Base-by-base conservation (phyloP, 2,888 invertebrate genomes). In the Ormyrus nitidulus region DNA sequence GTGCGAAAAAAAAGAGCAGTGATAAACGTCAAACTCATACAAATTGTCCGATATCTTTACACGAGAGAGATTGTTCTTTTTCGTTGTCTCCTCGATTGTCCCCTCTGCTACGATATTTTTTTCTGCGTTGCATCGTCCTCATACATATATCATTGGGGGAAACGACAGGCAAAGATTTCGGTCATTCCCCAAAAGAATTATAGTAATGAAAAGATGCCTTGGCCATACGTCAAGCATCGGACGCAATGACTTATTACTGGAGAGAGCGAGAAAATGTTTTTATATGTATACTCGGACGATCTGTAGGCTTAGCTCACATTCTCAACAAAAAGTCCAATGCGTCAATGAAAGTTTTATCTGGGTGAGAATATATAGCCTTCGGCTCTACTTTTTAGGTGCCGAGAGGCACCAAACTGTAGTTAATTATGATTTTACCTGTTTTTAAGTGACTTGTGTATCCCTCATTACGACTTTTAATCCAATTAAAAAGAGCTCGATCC, bases 161-260 rank as follows among this genome's bases (percentile, higher is more conserved):
- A 83, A 81, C 80, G 83, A 82, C 83, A 80, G 79, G 81, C 83
- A 81, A 82, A 76, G 83, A 83, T 84, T 83, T 83, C 77, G 79
- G 59, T 44, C 74, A 81, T 80, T 80, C 51, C 44, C 46, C 44
- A 56, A 65, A 83, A 77, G 80, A 83, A 68, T 81, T 72, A 81
- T 70, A 62, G 71, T 82, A 84, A 84, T 84, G 84, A 84, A 84
- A 85, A 84, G 75, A 83, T 81, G 71, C 69, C 77, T 54, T 51
- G 61, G 64, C 70, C 49, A 62, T 70, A 68, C 19, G 74, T 64
- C 58, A 68, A 72, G 11, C 8, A 0, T n/a, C 10, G 34, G 7
- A 10, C n/a, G 6, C 58, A 44, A 66, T 65, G 75, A 79, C 70
- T 79, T 79, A 79, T 79, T 65, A 71, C 80, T 73, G 82, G 77